phyloP scores from a whole-genome alignment of 2,113 vertebrate genomes.

The Pterocles orientalis region DNA sequence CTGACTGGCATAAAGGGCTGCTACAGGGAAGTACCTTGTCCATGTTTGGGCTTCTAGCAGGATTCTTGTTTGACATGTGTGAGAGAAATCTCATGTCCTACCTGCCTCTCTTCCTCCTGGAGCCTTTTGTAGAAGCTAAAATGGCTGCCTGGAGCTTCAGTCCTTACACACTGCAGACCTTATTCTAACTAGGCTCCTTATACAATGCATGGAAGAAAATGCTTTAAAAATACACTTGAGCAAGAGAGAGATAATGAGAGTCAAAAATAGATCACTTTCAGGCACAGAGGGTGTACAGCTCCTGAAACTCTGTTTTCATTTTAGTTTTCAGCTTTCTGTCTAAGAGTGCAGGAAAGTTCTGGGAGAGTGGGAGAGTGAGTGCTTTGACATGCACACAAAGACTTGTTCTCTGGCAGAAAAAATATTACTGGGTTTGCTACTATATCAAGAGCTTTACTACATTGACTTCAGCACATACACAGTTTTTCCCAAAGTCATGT shows the following conservation, averaged over 20 bases:
- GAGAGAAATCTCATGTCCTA: not conserved
- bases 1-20: not conserved
- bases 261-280: slow-evolving; percentile 36
- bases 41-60: not conserved
- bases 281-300: not conserved
- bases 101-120: not conserved
- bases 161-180: not conserved
- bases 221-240: not conserved
- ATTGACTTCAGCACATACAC: not conserved
- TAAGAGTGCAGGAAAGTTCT: not conserved
- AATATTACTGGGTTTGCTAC: not conserved
- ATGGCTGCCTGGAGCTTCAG: not conserved
- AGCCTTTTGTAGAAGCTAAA: not conserved
- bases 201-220: not conserved
- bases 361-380: not conserved
- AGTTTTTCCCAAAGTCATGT: not conserved
- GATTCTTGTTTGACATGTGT: not conserved
- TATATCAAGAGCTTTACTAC: not conserved
- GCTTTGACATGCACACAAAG: not conserved
- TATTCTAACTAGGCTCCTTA: not conserved
- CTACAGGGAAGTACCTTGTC: not conserved
- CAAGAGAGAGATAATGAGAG: not conserved
- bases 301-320: not conserved
- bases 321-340: not conserved
- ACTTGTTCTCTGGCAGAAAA: not conserved